These are phyloP conservation scores for Peromyscus aztecus DNA, from an alignment of 2,797 vertebrate species.

Conservation along the genomic window DNA sequence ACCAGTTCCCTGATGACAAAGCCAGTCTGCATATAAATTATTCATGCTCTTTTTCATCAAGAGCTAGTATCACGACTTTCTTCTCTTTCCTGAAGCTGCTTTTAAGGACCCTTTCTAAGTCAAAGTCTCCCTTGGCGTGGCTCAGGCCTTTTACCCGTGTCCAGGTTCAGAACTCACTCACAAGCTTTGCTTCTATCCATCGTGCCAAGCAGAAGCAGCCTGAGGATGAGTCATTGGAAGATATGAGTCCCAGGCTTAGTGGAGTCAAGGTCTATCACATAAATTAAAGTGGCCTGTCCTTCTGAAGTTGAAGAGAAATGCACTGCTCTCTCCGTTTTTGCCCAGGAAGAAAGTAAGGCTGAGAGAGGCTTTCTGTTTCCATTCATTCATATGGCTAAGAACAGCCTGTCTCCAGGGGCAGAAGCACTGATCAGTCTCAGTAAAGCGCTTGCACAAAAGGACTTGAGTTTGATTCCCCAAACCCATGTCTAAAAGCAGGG, in stretches of 20 bases:
- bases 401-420: background rate
- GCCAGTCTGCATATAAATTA: conserved; percentile 57
- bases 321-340: background rate
- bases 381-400: background rate
- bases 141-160: background rate
- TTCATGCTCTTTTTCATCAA: conserved; percentile 6
- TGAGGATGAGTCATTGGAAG: background rate
- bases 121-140: background rate
- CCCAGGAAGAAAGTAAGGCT: background rate
- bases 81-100: background rate
- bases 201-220: background rate
- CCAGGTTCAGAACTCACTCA: background rate
- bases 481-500: background rate
- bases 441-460: background rate
- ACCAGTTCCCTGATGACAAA: conserved; percentile 28
- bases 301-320: background rate
- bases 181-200: rapidly evolving
- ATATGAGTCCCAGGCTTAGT: background rate
- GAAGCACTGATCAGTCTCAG: background rate
- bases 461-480: background rate
- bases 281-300: background rate
- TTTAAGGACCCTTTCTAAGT: background rate
- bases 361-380: background rate
- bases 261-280: background rate
- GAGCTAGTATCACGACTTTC: background rate